These are phyloP conservation scores for Psammodynastes pulverulentus DNA, from an alignment of 2,113 vertebrate species.

Conservation along the genomic window DNA sequence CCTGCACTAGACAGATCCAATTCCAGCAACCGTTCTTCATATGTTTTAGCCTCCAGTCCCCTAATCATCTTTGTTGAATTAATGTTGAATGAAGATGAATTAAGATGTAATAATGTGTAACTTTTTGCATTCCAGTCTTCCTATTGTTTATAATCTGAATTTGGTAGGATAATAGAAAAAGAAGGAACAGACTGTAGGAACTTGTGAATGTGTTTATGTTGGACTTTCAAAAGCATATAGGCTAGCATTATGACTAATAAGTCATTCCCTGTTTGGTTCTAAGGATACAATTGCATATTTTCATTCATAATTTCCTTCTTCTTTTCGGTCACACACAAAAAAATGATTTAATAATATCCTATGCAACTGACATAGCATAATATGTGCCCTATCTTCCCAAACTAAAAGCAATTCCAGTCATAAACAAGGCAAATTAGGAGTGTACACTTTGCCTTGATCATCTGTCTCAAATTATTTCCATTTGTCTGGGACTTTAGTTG, in stretches of 20 bases:
- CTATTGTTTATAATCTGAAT: background rate
- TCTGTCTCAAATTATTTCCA: background rate
- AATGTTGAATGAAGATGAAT: background rate
- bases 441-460: background rate
- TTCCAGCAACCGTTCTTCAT: background rate
- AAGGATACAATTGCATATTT: background rate
- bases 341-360: background rate
- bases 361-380: background rate
- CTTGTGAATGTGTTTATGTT: background rate
- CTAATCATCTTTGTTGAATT: background rate
- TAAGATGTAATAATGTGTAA: background rate
- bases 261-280: background rate
- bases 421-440: background rate
- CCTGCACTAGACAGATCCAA: background rate
- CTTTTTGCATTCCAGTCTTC: background rate
- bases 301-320: background rate
- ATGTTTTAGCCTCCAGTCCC: background rate
- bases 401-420: background rate
- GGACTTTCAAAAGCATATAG: background rate
- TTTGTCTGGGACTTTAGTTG: background rate
- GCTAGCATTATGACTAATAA: background rate
- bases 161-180: background rate
- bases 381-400: background rate
- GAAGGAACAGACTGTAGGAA: background rate
- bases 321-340: background rate